Percentiles rank a stretch among this genome's conserved stretches.
These are phyloP conservation scores for Rutpela maculata DNA, from an alignment of 2,888 invertebrate genomes.

Conservation along the genomic window DNA sequence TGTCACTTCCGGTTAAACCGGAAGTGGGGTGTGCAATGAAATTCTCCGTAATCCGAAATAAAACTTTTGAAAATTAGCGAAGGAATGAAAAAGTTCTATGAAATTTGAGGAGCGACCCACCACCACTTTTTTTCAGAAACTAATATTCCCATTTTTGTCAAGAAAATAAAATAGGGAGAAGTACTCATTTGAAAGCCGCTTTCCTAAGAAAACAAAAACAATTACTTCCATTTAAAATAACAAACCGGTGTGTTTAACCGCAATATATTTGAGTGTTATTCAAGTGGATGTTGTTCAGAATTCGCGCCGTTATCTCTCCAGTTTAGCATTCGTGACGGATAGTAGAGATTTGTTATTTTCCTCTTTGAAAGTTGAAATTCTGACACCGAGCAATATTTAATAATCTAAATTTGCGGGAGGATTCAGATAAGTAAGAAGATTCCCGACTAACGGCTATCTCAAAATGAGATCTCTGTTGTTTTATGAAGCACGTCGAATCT, in stretches of 20 bases:
- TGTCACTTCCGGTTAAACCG: too few species aligned
- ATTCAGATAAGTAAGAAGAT: slow-evolving; percentile 62
- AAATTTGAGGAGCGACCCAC: too few species aligned
- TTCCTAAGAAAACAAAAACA: not conserved
- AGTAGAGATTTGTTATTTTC: slow-evolving; percentile 58
- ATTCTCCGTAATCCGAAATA: too few species aligned
- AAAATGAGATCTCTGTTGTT: slow-evolving; percentile 60
- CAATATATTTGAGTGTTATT: slow-evolving; percentile 49
- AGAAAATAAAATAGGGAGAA: too few species aligned
- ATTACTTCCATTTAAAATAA: slow-evolving; percentile 22
- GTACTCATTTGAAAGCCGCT: too few species aligned
- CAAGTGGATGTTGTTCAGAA: slow-evolving; percentile 51
- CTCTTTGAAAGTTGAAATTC: slow-evolving; percentile 59
- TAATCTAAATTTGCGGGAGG: slow-evolving; percentile 66
- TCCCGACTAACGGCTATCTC: slow-evolving; percentile 60
- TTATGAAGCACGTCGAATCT: slow-evolving; percentile 68
- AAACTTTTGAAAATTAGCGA: too few species aligned
- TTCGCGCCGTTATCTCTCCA: slow-evolving; percentile 52
- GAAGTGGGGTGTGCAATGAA: too few species aligned
- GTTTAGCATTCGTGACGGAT: slow-evolving; percentile 59
- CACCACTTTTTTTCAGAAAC: too few species aligned
- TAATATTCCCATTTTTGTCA: too few species aligned
- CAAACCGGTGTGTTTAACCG: slow-evolving; percentile 26
- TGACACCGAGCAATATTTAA: slow-evolving; percentile 65
- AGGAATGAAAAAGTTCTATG: too few species aligned